Evolutionary conservation across 2,797 vertebrate species (phyloP).

Genomic region (Perodicticus potto): DNA sequence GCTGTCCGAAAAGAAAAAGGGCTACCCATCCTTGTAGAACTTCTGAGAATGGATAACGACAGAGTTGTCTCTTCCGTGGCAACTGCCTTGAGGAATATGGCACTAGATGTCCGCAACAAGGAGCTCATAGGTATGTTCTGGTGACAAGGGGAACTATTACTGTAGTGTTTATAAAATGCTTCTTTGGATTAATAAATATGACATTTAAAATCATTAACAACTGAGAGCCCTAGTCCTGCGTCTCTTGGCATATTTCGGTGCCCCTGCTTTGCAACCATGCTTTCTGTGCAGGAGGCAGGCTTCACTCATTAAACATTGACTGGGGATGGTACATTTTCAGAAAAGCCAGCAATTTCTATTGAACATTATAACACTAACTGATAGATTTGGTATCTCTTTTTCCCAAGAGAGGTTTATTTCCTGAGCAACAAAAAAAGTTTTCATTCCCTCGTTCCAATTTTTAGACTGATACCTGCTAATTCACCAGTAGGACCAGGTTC

Average conservation of each 20-base stretch:
- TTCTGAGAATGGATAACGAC: slow-evolving; percentile 98
- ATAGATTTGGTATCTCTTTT: not conserved
- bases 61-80: slow-evolving; percentile 98
- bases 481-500: not conserved
- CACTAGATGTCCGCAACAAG: slow-evolving; percentile 97
- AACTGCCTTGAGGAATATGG: slow-evolving; percentile 98
- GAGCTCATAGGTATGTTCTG: slow-evolving; percentile 95
- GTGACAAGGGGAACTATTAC: not conserved
- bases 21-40: slow-evolving; percentile 97
- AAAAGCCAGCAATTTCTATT: slow-evolving; percentile 44
- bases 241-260: not conserved
- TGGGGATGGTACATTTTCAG: slow-evolving; percentile 16
- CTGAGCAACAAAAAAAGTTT: not conserved
- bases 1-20: slow-evolving; percentile 98
- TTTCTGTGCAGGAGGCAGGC: slow-evolving; percentile 7
- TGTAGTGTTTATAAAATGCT: not conserved
- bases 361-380: not conserved
- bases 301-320: slow-evolving; percentile 53
- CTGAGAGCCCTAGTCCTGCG: not conserved
- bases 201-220: not conserved
- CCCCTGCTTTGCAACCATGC: not conserved
- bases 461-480: not conserved
- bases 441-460: slow-evolving; percentile 5
- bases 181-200: slow-evolving; percentile 3
- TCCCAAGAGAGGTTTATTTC: slow-evolving; percentile 35